Percentiles rank a stretch among this genome's conserved stretches.
These are phyloP conservation scores for Myanophis thanlyinensis DNA, from an alignment of 2,113 vertebrate genomes.

Conservation along the genomic window DNA sequence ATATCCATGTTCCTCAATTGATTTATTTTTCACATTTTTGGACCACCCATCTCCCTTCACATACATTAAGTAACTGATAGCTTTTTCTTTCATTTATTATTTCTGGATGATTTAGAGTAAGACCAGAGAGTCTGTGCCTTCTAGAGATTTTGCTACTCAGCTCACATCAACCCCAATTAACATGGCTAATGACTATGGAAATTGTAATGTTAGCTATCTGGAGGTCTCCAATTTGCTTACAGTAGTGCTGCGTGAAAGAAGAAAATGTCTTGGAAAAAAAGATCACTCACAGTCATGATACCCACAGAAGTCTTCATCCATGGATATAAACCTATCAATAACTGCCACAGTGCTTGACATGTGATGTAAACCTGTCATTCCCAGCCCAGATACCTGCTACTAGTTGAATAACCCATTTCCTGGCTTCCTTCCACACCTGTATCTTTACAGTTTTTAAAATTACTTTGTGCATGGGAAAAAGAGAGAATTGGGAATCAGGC, in stretches of 20 bases:
- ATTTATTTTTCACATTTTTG: background rate
- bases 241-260: background rate
- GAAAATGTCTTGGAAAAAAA: background rate
- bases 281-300: background rate
- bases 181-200: background rate
- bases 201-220: background rate
- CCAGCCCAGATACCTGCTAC: background rate
- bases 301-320: background rate
- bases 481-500: background rate
- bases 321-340: background rate
- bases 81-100: background rate
- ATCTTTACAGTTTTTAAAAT: background rate
- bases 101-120: background rate
- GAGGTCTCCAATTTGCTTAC: background rate
- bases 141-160: background rate
- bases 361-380: background rate
- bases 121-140: background rate
- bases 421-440: background rate
- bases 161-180: background rate
- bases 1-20: background rate
- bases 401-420: background rate
- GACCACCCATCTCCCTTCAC: background rate
- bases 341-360: background rate
- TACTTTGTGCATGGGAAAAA: background rate
- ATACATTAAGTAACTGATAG: background rate